phyloP scores from a whole-genome alignment of 2,888 invertebrate genomes.

The Hydropsyche betteni region DNA sequence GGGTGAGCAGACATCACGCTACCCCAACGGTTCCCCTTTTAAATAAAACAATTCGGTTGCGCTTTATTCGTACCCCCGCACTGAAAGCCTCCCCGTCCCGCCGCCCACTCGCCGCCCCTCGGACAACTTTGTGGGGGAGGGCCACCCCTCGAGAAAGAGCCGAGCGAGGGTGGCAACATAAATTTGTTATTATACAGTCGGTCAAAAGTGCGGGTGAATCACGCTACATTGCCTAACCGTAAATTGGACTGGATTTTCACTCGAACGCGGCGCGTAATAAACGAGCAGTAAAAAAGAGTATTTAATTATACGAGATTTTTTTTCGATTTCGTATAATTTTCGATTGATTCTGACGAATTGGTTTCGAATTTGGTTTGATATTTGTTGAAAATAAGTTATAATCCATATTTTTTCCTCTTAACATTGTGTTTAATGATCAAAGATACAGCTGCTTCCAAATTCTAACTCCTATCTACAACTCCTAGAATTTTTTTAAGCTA shows the following conservation, averaged over 20 bases:
- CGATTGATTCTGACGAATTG: not conserved
- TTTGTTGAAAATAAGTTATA: not conserved
- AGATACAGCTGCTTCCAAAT: too few relatives aligned
- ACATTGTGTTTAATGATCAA: not conserved
- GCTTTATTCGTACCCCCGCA: constrained; percentile 47
- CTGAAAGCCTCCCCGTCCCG: constrained; percentile 6
- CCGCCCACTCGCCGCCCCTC: not conserved
- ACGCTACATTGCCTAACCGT: constrained; percentile 39
- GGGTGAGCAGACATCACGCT: constrained; percentile 45
- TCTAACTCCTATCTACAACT: too few relatives aligned
- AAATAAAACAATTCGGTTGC: constrained; percentile 52
- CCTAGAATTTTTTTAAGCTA: too few relatives aligned
- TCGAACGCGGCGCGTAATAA: constrained; percentile 25
- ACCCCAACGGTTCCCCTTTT: constrained; percentile 46
- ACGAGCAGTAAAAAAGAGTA: not conserved
- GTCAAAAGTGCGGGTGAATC: constrained; percentile 37
- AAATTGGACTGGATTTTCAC: constrained; percentile 37
- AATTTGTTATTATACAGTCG: constrained; percentile 38
- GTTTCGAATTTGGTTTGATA: not conserved
- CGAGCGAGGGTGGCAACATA: constrained; percentile 34
- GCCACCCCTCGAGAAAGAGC: constrained; percentile 20
- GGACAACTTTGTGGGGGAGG: not conserved
- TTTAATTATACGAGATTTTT: constrained; percentile 3
- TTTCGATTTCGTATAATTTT: not conserved
- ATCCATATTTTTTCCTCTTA: not conserved